Conservation (phyloP, 2,888 invertebrate genomes). For the Eugnorisma glareosa region DNA sequence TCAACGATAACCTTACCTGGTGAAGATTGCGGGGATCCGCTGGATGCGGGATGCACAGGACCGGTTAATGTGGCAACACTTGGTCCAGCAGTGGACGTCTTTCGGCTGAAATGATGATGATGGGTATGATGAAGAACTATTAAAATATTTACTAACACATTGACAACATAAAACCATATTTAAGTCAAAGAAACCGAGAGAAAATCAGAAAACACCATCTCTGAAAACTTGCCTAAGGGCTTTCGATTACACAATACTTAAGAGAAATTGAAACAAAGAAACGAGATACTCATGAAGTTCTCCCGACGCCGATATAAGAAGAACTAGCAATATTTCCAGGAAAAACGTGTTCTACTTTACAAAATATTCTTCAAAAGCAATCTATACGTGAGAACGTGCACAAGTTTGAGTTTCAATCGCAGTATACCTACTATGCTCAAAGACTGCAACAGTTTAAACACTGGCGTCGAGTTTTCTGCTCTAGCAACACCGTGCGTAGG, state of each 20-base stretch:
- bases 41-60: too few species aligned
- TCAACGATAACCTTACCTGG: too few species aligned
- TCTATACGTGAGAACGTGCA: conserved; percentile 27
- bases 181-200: not conserved
- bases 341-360: conserved; percentile 39
- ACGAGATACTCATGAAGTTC: conserved; percentile 27
- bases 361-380: conserved; percentile 52
- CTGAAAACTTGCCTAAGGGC: not conserved
- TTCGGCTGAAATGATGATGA: too few species aligned
- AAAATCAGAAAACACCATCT: not conserved
- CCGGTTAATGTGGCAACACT: too few species aligned
- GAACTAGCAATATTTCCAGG: conserved; percentile 28
- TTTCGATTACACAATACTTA: conserved; percentile 6
- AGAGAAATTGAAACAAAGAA: conserved; percentile 26
- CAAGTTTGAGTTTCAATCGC: conserved; percentile 47
- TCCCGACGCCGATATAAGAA: conserved; percentile 8
- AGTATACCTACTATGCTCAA: conserved; percentile 48
- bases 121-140: too few species aligned
- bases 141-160: not conserved
- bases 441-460: conserved; percentile 60
- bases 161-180: not conserved
- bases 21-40: too few species aligned
- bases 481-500: conserved; percentile 82
- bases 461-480: conserved; percentile 71
- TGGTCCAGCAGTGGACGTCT: too few species aligned